A percentile compares a stretch with the other conserved stretches of the same genome.
Conservation (phyloP, 2,888 invertebrate species). For the Metalampra italica region DNA sequence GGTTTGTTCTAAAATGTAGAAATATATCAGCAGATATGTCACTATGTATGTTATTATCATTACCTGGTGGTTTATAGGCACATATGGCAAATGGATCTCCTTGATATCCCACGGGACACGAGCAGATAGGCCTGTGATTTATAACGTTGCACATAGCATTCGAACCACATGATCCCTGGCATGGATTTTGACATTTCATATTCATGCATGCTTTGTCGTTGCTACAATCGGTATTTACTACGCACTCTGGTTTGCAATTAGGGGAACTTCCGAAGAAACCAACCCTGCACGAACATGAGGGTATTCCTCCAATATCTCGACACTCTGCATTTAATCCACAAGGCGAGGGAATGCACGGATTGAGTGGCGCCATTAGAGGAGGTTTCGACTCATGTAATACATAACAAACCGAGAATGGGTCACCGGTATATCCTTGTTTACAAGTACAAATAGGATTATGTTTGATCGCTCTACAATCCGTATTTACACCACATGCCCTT, state of each 20-base stretch:
- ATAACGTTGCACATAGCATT: conserved; percentile 86
- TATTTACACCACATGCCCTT: conserved; percentile 83
- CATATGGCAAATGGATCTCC: conserved; percentile 89
- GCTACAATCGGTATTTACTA: conserved; percentile 85
- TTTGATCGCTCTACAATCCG: conserved; percentile 84
- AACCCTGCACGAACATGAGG: conserved; percentile 82
- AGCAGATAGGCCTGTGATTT: conserved; percentile 87
- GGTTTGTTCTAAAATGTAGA: no score
- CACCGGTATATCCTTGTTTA: conserved; percentile 78
- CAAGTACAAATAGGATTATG: conserved; percentile 85
- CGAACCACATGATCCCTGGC: conserved; percentile 86
- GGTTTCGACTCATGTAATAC: conserved; percentile 44
- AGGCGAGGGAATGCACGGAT: conserved; percentile 87
- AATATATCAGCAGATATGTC: no score
- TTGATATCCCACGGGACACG: conserved; percentile 79
- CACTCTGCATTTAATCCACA: conserved; percentile 87
- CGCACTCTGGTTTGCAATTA: conserved; percentile 86
- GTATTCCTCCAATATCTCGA: conserved; percentile 66
- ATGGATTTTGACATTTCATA: conserved; percentile 88
- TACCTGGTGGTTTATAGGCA: conserved; percentile 71
- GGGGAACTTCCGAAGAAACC: conserved; percentile 85
- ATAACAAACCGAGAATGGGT: conserved; percentile 80
- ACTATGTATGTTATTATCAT: conserved; percentile 7
- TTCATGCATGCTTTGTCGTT: conserved; percentile 86
- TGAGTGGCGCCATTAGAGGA: conserved; percentile 30